Evolutionary conservation across 2,113 vertebrate species (phyloP), one percentile per base, ranked within the genome.

Genomic region (Neodon shergylaensis): DNA sequence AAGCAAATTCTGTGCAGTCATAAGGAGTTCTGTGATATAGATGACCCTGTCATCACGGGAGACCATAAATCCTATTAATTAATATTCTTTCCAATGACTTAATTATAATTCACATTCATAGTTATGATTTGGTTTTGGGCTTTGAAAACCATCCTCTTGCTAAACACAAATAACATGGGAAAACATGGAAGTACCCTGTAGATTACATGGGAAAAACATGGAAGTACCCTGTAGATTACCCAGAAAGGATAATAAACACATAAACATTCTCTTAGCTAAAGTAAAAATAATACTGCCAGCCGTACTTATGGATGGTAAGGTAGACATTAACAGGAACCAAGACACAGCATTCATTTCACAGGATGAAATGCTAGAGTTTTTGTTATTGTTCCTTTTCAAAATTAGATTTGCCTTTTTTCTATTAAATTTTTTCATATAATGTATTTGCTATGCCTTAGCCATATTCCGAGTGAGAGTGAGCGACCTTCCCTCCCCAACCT

Each of bases 21-120:
- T 84, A 86, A 63, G 33, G 52, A 26, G 33, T 88, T 93, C 47
- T 42, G 5, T 74, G 39, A 12, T 90, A 44, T 77, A 31, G 52
- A 17, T 89, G 78, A 68, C 58, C 91, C 94, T n/a, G 87, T 44
- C 33, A 78, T n/a, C 65, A 66, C 78, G 33, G 78, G 63, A 96
- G 83, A 42, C 26, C 82, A 26, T 44, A 90, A 93, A 94, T 95
- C 16, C 24, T 28, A 17, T 84, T 63, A 84, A 49, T 88, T 26
- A 12, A 33, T 90, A 91, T 87, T 24, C 11, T 84, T 94, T 96
- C 68, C 91, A 91, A 52, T 77, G 31, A 52, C 87, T 58, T 93
- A 79, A 76, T 90, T 87, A 68, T 79, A 79, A 94, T 94, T 74
- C 17, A 77, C 24, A 77, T 79, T 77, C 31, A 26, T 36, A 89